Percentiles rank a stretch among this genome's conserved stretches.
Evolutionary conservation across 2,113 vertebrate species (phyloP).

Genomic region (Sinocyclocheilus maitianheensis): DNA sequence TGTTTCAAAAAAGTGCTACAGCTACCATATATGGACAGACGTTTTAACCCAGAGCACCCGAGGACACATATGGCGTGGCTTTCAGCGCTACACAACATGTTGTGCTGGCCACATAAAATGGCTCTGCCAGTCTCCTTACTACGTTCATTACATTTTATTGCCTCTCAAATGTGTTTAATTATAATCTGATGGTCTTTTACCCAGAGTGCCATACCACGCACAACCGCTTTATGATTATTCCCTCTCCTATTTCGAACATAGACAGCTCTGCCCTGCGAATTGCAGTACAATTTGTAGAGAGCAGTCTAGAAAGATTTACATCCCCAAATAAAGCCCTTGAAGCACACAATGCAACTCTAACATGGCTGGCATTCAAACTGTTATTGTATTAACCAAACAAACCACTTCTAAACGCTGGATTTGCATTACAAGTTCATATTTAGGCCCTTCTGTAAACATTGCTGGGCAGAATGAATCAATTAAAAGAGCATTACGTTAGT

Average conservation of each 20-base stretch:
- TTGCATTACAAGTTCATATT: conserved; percentile 78
- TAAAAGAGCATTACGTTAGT: conserved; percentile 83
- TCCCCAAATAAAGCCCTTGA: conserved; percentile 20
- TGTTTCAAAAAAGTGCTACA: background rate
- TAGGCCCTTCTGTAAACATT: conserved; percentile 81
- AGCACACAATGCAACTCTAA: conserved; percentile 58
- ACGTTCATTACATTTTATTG: conserved; percentile 81
- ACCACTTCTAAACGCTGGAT: conserved; percentile 79
- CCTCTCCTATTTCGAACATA: conserved; percentile 29
- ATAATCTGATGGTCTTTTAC: conserved; percentile 53
- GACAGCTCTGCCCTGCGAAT: conserved; percentile 37
- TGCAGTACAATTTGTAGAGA: conserved; percentile 63
- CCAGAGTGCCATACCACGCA: conserved; percentile 65
- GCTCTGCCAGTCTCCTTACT: conserved; percentile 73
- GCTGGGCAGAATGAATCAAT: conserved; percentile 83
- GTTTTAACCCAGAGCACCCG: conserved; percentile 50
- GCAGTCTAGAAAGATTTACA: conserved; percentile 54
- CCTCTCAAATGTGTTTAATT: conserved; percentile 77
- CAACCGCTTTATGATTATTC: conserved; percentile 74
- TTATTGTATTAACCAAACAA: conserved; percentile 82
- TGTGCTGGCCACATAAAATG: conserved; percentile 77
- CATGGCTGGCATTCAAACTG: conserved; percentile 74
- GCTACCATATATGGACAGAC: conserved; percentile 39
- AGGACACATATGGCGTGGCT: conserved; percentile 69
- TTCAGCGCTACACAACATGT: conserved; percentile 63